phyloP scores from a whole-genome alignment of 2,888 invertebrate genomes.

The Luperina testacea region DNA sequence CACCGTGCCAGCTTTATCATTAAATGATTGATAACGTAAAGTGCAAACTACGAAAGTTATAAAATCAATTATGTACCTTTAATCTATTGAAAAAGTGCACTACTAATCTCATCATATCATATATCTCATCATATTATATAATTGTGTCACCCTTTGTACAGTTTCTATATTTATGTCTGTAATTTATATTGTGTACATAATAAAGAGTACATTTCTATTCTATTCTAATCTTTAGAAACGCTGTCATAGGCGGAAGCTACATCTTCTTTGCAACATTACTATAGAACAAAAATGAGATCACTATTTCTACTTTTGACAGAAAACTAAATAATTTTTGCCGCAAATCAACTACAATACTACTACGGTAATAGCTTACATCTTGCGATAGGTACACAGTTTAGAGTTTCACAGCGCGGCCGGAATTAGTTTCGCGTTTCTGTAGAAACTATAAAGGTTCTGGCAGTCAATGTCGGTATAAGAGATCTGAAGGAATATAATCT shows the following conservation, averaged over 20 bases:
- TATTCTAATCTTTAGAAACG: neutral
- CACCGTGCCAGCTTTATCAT: neutral
- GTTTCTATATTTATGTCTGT: no score
- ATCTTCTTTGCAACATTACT: neutral
- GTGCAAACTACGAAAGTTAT: neutral
- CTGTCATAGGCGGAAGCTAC: neutral
- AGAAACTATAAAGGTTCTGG: constrained; percentile 70
- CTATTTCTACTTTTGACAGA: neutral
- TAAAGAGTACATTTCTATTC: no score
- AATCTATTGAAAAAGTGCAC: neutral
- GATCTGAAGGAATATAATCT: constrained; percentile 28
- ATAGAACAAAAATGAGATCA: neutral
- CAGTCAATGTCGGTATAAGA: constrained; percentile 62
- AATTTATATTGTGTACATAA: no score
- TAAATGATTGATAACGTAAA: neutral
- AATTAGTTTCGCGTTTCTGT: constrained; percentile 71
- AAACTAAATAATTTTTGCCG: neutral
- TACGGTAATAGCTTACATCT: constrained; percentile 28
- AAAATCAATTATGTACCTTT: neutral
- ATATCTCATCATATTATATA: no score
- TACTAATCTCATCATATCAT: neutral
- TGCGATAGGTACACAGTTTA: constrained; percentile 52
- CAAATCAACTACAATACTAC: neutral
- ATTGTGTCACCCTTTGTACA: no score
- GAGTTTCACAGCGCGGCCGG: constrained; percentile 62